Evolutionary conservation across 1,140 invertebrate genomes (phyloP).

Genomic region (Eulimnadia texana): DNA sequence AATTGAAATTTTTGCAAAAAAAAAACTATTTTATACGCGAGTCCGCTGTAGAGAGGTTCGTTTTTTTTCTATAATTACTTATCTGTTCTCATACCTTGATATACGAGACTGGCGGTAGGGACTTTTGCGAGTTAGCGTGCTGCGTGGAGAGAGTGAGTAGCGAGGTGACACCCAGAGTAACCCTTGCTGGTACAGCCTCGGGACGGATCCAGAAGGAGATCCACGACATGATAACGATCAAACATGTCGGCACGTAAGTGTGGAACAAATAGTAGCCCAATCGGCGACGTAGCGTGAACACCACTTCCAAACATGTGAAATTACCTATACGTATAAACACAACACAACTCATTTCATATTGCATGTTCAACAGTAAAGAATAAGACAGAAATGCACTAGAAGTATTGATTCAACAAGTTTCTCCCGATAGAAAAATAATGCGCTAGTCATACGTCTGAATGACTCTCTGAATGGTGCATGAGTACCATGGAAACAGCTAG

Average conservation of each 20-base stretch:
- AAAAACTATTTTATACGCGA: too few relatives aligned
- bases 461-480: too few relatives aligned
- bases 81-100: slow-evolving; percentile 14
- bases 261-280: slow-evolving; percentile 77
- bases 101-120: slow-evolving; percentile 17
- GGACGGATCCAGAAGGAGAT: slow-evolving; percentile 28
- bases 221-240: slow-evolving; percentile 72
- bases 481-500: too few relatives aligned
- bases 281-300: slow-evolving; percentile 67
- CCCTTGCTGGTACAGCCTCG: slow-evolving; percentile 26
- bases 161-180: slow-evolving; percentile 23
- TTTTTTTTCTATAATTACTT: too few relatives aligned
- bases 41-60: too few relatives aligned
- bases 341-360: background rate
- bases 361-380: too few relatives aligned
- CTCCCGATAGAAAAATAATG: too few relatives aligned
- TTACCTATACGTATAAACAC: slow-evolving; percentile 44
- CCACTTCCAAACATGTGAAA: slow-evolving; percentile 73
- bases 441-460: too few relatives aligned
- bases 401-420: too few relatives aligned
- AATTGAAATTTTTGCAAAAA: too few relatives aligned
- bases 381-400: too few relatives aligned
- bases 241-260: slow-evolving; percentile 71
- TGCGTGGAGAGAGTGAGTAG: slow-evolving; percentile 20
- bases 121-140: slow-evolving; percentile 16